Evolutionary conservation across 2,888 invertebrate genomes (phyloP).

Genomic region (Limnephilus rhombicus): DNA sequence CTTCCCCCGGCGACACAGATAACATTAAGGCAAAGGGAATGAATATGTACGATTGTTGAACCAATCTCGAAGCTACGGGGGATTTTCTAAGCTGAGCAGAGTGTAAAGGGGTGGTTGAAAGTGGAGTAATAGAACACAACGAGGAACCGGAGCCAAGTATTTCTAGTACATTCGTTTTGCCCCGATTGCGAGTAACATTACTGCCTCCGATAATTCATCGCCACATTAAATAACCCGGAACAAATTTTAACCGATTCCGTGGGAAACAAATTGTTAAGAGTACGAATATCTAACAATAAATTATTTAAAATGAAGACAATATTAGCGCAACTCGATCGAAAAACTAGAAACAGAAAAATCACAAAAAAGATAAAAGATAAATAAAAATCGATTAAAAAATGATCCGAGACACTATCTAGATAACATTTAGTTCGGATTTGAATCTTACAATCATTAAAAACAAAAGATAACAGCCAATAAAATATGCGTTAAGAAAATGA

Average conservation of each 20-base stretch:
- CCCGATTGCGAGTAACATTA: neutral
- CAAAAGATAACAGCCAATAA: too few species aligned
- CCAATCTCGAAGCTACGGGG: neutral
- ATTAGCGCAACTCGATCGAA: too few species aligned
- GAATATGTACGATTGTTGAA: neutral
- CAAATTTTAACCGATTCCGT: neutral
- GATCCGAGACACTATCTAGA: too few species aligned
- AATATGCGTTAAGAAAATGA: too few species aligned
- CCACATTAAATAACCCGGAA: neutral
- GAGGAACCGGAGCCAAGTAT: constrained; percentile 12
- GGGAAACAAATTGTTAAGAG: neutral
- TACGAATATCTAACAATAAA: neutral
- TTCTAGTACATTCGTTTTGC: constrained; percentile 13
- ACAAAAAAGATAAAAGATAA: too few species aligned
- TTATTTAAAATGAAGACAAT: too few species aligned
- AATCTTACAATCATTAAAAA: too few species aligned
- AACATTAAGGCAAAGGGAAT: neutral
- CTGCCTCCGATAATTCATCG: neutral
- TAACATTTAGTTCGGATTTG: too few species aligned
- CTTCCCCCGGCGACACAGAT: neutral
- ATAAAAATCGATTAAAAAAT: too few species aligned
- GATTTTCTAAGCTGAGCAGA: neutral
- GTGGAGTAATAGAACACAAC: constrained; percentile 9
- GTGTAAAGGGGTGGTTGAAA: neutral
- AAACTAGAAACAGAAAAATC: too few species aligned